Base-by-base conservation (phyloP, 2,113 vertebrate species). In the Sprattus sprattus region DNA sequence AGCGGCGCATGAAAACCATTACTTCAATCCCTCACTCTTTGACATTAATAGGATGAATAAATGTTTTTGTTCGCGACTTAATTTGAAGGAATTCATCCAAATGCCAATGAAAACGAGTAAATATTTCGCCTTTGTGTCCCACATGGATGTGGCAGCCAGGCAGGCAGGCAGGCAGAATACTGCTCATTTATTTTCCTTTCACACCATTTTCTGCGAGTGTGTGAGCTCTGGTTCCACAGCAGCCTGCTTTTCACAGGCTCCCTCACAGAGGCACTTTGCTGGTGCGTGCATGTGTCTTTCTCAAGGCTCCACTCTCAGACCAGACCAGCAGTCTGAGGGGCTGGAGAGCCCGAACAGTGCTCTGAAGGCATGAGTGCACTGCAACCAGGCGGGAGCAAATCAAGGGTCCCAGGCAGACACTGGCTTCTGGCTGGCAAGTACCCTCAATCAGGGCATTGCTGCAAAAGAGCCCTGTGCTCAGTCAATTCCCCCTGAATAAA, bases 41-140 rank as follows among this genome's bases (percentile, higher is more conserved):
- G 92, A 95, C 92, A 93, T 94, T 94, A 93, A 94, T 91, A 92
- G 90, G 91, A 92, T 92, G 92, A 93, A 93, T 93, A 92, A 91
- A 94, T 93, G 89, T 90, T 91, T 93, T 92, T 93, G 90, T 92
- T 93, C 91, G 85, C 89, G 75, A 88, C 88, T 92, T 94, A 89
- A 93, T 94, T 93, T 94, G 92, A 89, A 94, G 91, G 89, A 92
- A 94, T 93, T 92, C 88, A 89, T 92, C 91, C 87, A 91, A 93
- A 94, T 88, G 90, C 89, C 90, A 90, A 89, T 81, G 85, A 91
- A 92, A 92, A 92, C 89, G 92, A 90, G 92, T 91, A 92, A 91
- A 93, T 32, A 13, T 78, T 78, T 39, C 32, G 71, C 71, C 71
- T 90, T 88, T 82, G 89, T 89, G 86, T 89, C 84, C 85, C 84